phyloP scores from a whole-genome alignment of 2,888 invertebrate species.

The Limenitis camilla region DNA sequence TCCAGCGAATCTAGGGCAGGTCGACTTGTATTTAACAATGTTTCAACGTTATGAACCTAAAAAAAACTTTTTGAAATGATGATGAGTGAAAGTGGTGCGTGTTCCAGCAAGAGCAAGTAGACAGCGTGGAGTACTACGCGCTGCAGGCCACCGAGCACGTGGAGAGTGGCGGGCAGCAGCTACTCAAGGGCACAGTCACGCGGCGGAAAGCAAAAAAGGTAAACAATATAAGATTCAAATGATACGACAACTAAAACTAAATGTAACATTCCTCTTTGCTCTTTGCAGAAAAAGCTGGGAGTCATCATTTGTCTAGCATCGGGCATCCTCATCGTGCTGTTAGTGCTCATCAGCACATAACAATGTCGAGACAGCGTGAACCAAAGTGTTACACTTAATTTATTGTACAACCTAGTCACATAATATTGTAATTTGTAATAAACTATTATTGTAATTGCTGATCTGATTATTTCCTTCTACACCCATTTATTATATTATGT shows the following conservation, averaged over 20 bases:
- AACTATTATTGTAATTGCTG: too few relatives aligned
- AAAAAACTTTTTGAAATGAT: background rate
- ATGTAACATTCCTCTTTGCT: background rate
- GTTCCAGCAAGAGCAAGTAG: conserved; percentile 77
- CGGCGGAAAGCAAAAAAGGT: conserved; percentile 71
- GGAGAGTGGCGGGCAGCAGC: conserved; percentile 69
- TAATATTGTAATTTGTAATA: too few relatives aligned
- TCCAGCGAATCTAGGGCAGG: too few relatives aligned
- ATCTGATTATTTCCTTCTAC: too few relatives aligned
- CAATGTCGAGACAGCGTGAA: background rate
- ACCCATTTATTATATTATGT: too few relatives aligned
- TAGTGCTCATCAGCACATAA: conserved; percentile 51
- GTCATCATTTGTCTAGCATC: conserved; percentile 49
- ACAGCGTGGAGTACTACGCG: conserved; percentile 80
- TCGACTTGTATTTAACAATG: too few relatives aligned
- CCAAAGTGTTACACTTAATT: conserved; percentile 1
- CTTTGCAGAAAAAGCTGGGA: conserved; percentile 53
- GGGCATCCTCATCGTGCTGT: conserved; percentile 51
- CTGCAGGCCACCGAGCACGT: conserved; percentile 75
- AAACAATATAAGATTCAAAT: background rate
- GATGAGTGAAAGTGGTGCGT: background rate
- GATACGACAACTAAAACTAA: background rate
- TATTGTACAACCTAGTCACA: conserved; percentile 9
- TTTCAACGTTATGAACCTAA: background rate
- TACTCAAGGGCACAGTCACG: conserved; percentile 67